Conservation (phyloP, 1,140 invertebrate species). For the Amphibalanus amphitrite region DNA sequence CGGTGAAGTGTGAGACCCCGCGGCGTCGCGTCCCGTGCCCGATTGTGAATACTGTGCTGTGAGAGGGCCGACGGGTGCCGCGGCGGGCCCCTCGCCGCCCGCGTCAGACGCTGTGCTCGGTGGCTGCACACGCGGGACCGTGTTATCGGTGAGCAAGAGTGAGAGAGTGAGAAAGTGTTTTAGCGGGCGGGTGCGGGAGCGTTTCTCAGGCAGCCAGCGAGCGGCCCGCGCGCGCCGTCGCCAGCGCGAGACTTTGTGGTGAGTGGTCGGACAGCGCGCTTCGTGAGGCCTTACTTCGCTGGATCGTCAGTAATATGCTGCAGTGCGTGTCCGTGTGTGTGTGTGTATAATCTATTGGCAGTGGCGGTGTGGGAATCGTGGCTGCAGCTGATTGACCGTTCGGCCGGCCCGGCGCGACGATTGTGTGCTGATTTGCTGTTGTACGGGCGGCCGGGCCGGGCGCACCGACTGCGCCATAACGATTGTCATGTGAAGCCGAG, state of each 20-base stretch:
- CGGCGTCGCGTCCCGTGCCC: too few species aligned
- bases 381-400: background rate
- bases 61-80: too few species aligned
- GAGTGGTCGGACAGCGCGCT: too few species aligned
- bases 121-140: too few species aligned
- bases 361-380: background rate
- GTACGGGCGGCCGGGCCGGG: too few species aligned
- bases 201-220: background rate
- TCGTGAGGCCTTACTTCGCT: background rate
- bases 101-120: too few species aligned
- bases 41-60: too few species aligned
- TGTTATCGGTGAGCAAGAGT: background rate
- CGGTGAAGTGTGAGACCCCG: too few species aligned
- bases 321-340: background rate
- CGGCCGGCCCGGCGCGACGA: background rate
- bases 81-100: too few species aligned
- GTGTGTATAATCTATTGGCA: background rate
- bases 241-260: too few species aligned
- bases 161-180: background rate
- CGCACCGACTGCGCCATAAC: too few species aligned
- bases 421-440: background rate
- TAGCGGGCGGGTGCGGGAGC: background rate
- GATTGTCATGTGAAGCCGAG: too few species aligned
- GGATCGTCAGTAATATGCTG: background rate
- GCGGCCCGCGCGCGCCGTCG: background rate